phyloP scores from a whole-genome alignment of 30 jellyfish, hydroid and myxozoan genomes.

The Turritopsis rubra region DNA sequence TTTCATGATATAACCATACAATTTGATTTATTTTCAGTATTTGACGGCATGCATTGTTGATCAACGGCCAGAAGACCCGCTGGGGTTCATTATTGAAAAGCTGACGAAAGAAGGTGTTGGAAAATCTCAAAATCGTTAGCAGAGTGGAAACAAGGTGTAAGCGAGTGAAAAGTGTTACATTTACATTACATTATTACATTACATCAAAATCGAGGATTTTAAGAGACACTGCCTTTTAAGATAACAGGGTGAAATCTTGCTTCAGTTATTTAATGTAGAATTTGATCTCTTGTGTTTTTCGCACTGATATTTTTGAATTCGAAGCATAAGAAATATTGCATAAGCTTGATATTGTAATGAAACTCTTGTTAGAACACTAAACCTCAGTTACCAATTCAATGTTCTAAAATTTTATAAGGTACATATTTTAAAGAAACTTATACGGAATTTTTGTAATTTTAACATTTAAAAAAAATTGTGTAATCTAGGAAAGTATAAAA shows the following conservation, averaged over 20 bases:
- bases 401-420: neutral
- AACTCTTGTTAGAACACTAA: neutral
- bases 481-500: neutral
- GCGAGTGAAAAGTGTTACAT: no score
- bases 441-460: no score
- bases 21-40: neutral
- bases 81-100: constrained; percentile 1
- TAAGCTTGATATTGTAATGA: no score
- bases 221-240: no score
- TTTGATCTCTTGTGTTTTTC: no score
- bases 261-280: neutral
- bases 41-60: constrained; percentile 12
- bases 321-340: neutral
- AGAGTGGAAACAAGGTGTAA: neutral
- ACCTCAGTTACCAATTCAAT: neutral
- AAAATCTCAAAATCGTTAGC: neutral
- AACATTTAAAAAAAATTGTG: no score
- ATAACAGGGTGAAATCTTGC: no score
- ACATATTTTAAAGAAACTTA: no score
- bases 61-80: constrained; percentile 25
- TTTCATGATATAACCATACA: neutral
- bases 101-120: constrained; percentile 12
- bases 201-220: no score
- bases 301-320: no score
- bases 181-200: no score